Evolutionary conservation across 2,888 invertebrate species (phyloP).

Genomic region (Cabera pusaria): DNA sequence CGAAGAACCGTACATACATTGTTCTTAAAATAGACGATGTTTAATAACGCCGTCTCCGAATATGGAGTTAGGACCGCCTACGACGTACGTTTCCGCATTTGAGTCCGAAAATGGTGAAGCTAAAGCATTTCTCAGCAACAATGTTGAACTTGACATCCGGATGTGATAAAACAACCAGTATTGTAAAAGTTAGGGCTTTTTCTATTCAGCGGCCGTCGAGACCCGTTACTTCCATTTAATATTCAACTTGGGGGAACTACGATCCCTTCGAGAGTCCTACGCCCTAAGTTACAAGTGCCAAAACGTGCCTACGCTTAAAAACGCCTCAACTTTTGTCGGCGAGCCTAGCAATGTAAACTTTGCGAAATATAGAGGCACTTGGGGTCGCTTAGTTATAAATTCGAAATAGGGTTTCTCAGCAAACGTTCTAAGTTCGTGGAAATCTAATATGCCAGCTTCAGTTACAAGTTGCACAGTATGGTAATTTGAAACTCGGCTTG

Average conservation of each 20-base stretch:
- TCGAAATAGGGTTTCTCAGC: constrained; percentile 19
- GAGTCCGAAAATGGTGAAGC: constrained; percentile 3
- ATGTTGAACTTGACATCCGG: neutral
- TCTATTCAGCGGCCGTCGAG: constrained; percentile 14
- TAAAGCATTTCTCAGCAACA: too few species aligned
- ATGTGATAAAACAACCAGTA: constrained; percentile 4
- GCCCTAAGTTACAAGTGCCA: constrained; percentile 17
- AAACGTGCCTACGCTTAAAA: constrained; percentile 31
- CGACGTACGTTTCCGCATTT: constrained; percentile 11
- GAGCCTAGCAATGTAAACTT: constrained; percentile 26
- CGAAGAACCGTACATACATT: neutral
- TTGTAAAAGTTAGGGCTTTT: neutral
- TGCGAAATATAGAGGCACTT: constrained; percentile 16
- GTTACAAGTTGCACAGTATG: constrained; percentile 20
- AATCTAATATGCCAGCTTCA: constrained; percentile 24
- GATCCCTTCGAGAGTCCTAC: constrained; percentile 23
- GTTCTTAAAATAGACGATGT: constrained; percentile 14
- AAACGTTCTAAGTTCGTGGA: constrained; percentile 20
- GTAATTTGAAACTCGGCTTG: constrained; percentile 22
- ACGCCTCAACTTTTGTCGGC: constrained; percentile 18
- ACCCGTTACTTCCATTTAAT: constrained; percentile 23
- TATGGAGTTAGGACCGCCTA: constrained; percentile 14
- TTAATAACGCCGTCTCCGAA: constrained; percentile 12
- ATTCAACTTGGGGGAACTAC: constrained; percentile 23
- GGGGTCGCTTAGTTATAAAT: constrained; percentile 19